phyloP scores from a whole-genome alignment of 2,797 vertebrate genomes.

The Myoxocephalus aenaeus region DNA sequence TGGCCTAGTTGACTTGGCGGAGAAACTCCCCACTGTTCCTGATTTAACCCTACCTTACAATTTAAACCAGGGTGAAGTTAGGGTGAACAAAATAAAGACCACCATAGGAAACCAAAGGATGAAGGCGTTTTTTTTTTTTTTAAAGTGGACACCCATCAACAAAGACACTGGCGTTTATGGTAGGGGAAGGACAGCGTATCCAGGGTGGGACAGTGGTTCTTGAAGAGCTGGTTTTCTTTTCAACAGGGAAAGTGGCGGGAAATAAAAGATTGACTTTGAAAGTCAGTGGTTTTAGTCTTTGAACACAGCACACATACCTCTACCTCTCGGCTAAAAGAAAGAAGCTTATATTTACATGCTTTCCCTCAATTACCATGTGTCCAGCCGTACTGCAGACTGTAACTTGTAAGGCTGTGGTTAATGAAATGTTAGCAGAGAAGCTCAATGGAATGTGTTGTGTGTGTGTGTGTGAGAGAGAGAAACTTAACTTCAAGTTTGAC shows the following conservation, averaged over 20 bases:
- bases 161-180: conserved; percentile 69
- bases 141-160: conserved; percentile 60
- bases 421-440: conserved; percentile 66
- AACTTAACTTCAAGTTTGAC: conserved; percentile 10
- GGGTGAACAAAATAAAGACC: conserved; percentile 57
- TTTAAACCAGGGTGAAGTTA: conserved; percentile 71
- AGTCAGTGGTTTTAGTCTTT: conserved; percentile 32
- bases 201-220: conserved; percentile 38
- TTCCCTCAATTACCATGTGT: conserved; percentile 51
- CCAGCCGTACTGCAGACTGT: conserved; percentile 36
- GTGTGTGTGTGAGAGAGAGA: too few relatives aligned
- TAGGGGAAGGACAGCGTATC: conserved; percentile 49
- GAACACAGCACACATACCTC: conserved; percentile 28
- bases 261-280: conserved; percentile 45
- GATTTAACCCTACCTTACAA: conserved; percentile 69
- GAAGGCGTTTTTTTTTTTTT: conserved; percentile 54
- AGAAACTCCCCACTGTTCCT: conserved; percentile 68
- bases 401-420: conserved; percentile 65
- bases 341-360: conserved; percentile 45
- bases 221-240: conserved; percentile 33
- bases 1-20: conserved; percentile 46
- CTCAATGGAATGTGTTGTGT: conserved; percentile 52
- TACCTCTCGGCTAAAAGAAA: conserved; percentile 34
- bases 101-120: conserved; percentile 55
- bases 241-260: conserved; percentile 56